Percentiles rank a stretch among this genome's conserved stretches.
These are phyloP conservation scores for Lordiphosa mommai DNA, from an alignment of 1,140 invertebrate genomes.

Conservation along the genomic window DNA sequence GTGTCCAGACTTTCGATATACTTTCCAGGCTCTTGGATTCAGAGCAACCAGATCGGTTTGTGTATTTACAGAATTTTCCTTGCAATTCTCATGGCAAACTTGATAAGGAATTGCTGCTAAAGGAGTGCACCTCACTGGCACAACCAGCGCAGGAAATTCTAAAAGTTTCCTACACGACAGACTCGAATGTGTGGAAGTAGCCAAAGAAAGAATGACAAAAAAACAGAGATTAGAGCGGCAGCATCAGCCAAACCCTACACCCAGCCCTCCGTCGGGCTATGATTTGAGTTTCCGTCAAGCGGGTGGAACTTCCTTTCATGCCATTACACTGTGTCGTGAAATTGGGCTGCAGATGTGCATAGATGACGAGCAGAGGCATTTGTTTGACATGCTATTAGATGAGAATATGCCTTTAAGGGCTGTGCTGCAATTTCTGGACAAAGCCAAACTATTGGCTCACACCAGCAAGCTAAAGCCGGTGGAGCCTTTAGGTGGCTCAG, in stretches of 20 bases:
- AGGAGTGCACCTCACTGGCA: slow-evolving; percentile 43
- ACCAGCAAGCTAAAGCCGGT: slow-evolving; percentile 47
- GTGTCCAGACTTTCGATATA: slow-evolving; percentile 55
- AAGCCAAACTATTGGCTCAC: slow-evolving; percentile 42
- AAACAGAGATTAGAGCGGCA: slow-evolving; percentile 17
- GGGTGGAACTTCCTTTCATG: slow-evolving; percentile 72
- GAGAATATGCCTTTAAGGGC: slow-evolving; percentile 34
- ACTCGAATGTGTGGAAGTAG: slow-evolving; percentile 41
- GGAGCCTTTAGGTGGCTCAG: slow-evolving; percentile 3
- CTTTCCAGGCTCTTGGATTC: slow-evolving; percentile 38
- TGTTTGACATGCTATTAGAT: slow-evolving; percentile 48
- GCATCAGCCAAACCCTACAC: background rate
- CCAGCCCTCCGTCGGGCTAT: slow-evolving; percentile 10
- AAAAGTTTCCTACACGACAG: slow-evolving; percentile 54
- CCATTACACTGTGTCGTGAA: slow-evolving; percentile 55
- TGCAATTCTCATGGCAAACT: slow-evolving; percentile 81
- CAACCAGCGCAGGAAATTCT: slow-evolving; percentile 53
- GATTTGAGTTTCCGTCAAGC: slow-evolving; percentile 51
- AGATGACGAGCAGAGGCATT: slow-evolving; percentile 41
- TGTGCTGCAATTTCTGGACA: slow-evolving; percentile 39
- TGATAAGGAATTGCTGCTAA: slow-evolving; percentile 41
- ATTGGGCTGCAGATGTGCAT: slow-evolving; percentile 54
- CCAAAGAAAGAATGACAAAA: slow-evolving; percentile 14
- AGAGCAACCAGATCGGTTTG: slow-evolving; percentile 79
- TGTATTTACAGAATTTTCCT: slow-evolving; percentile 77